Base-by-base conservation (phyloP, 2,113 vertebrate genomes). In the Bubo blakistoni region DNA sequence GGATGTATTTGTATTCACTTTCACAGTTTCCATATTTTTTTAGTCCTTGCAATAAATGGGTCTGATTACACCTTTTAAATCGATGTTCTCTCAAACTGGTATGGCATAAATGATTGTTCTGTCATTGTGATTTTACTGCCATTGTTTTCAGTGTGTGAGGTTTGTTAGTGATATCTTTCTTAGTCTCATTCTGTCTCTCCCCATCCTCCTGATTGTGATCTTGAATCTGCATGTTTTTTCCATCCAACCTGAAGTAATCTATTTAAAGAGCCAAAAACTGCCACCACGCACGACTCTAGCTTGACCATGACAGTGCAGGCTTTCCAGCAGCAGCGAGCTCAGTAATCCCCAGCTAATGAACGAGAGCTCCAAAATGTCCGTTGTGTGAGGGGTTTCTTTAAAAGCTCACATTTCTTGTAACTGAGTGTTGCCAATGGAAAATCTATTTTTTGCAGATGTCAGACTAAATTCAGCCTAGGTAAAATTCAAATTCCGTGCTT, bases 1-100 rank as follows among this genome's bases (percentile, higher is more conserved):
- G 25, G 34, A 71, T 57, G 59, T 85, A 93, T 95, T 92, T 94
- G 76, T 89, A 77, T 90, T 96, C 76, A 36, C 91, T 92, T 92
- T 84, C 70, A 91, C 32, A 70, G 49, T 67, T 94, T 92, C 87
- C 58, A 2, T 88, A 49, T 84, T 84, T 95, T 96, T 94, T 92
- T n/a, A 92, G 91, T 77, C 67, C 34, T 78, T 82, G 54, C 92
- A 92, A 94, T 92, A 96, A 97, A 94, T 44, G 81, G 85, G 93
- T 93, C 94, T 94, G 90, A 97, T 96, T 97, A 83, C 86, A 81
- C 82, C 89, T 96, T 96, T 97, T 94, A 97, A 97, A 97, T 90
- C 78, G 83, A 93, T 85, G 83, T 91, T 67, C 58, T 88, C 87
- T 95, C 87, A 97, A 92, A 96, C 87, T 42, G 49, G 47, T 95